Conservation (phyloP, 2,888 invertebrate species). For the Erpobdella octoculata region DNA sequence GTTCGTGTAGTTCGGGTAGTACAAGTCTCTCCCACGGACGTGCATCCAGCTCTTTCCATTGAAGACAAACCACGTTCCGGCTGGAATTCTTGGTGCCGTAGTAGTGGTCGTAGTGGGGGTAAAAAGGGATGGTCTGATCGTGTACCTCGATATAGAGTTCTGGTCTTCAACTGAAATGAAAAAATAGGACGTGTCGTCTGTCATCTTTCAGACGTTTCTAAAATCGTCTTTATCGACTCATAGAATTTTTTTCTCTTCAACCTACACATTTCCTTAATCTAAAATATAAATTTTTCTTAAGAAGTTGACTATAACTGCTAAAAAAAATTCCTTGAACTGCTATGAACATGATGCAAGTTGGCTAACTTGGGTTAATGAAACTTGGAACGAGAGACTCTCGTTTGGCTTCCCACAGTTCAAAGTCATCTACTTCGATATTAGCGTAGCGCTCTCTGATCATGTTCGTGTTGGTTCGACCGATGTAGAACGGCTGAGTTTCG, state of each 20-base stretch:
- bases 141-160: neutral
- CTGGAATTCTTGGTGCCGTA: constrained; percentile 26
- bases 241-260: too few species aligned
- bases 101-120: constrained; percentile 22
- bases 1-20: constrained; percentile 37
- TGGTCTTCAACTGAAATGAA: neutral
- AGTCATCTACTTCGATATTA: constrained; percentile 40
- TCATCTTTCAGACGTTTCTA: too few species aligned
- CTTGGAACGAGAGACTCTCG: constrained; percentile 37
- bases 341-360: neutral
- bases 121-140: neutral
- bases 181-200: too few species aligned
- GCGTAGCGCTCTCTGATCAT: constrained; percentile 2
- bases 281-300: too few species aligned
- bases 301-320: too few species aligned
- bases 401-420: constrained; percentile 36
- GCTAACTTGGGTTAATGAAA: constrained; percentile 33
- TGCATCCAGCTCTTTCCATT: constrained; percentile 41
- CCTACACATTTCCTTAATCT: too few species aligned
- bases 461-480: constrained; percentile 27
- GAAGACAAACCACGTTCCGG: constrained; percentile 33
- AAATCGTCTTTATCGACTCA: too few species aligned
- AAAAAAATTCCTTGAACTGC: neutral
- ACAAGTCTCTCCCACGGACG: constrained; percentile 40
- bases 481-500: constrained; percentile 23